A percentile compares a stretch with the other conserved stretches of the same genome.
These are phyloP conservation scores for Caenorhabditis brenneri DNA, from an alignment of 1,140 invertebrate species.

Conservation along the genomic window DNA sequence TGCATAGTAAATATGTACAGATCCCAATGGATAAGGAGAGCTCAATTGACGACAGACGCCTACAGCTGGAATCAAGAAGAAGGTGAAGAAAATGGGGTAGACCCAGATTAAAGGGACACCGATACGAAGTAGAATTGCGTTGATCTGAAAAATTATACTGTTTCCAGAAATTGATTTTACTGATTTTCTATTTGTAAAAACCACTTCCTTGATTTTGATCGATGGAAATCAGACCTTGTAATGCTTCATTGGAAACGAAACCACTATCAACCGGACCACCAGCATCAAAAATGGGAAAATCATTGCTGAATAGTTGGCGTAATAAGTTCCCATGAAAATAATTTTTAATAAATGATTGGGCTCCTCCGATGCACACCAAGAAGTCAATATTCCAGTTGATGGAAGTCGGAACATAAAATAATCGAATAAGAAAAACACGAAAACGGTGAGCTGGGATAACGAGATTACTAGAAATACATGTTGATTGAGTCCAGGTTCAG, in stretches of 20 bases:
- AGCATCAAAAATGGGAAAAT: conserved; percentile 1
- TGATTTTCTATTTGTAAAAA: no score
- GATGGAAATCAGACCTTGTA: no score
- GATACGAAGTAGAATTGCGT: neutral
- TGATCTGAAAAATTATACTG: no score
- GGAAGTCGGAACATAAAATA: neutral
- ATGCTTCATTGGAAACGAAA: neutral
- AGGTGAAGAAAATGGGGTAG: neutral
- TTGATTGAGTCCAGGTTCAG: neutral
- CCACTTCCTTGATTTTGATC: no score
- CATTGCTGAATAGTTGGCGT: neutral
- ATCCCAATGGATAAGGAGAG: neutral
- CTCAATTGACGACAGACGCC: neutral
- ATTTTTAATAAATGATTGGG: neutral
- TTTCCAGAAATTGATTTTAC: no score
- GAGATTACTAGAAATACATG: conserved; percentile 6
- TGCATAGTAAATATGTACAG: neutral
- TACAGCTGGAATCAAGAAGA: conserved; percentile 11
- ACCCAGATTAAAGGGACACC: neutral
- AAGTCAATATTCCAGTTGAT: neutral
- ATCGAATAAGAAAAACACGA: neutral
- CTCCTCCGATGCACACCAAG: neutral
- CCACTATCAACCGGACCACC: neutral
- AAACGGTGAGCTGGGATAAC: conserved; percentile 1
- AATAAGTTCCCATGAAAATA: neutral